Conservation (phyloP, 2,113 vertebrate species). For the Platichthys flesus region DNA sequence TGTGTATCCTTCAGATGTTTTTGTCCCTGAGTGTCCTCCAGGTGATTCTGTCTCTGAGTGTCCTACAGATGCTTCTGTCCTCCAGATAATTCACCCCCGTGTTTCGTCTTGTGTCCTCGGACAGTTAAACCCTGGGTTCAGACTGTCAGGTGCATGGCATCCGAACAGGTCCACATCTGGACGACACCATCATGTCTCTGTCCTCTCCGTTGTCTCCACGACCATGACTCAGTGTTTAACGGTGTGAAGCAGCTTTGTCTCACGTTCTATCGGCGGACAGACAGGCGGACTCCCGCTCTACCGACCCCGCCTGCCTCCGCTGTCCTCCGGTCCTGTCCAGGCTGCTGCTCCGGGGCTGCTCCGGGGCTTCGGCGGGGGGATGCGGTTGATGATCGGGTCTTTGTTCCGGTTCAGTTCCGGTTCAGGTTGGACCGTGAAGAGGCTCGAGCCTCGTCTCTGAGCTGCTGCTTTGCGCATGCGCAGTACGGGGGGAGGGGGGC, state of each 20-base stretch:
- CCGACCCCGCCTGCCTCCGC: constrained; percentile 1
- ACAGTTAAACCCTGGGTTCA: not conserved
- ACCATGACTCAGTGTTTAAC: constrained; percentile 26
- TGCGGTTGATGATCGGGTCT: not conserved
- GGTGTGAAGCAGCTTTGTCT: constrained; percentile 33
- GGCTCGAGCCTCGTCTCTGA: constrained; percentile 17
- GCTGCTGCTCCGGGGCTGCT: not conserved
- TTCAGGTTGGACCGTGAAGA: constrained; percentile 2
- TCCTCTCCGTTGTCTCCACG: not conserved
- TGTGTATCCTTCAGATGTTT: not conserved
- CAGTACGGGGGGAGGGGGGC: not conserved
- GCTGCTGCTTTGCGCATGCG: constrained; percentile 58
- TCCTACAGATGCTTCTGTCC: not conserved
- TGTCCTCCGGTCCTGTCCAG: not conserved
- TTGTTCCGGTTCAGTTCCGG: not conserved
- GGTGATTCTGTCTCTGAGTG: not conserved
- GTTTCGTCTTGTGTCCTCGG: not conserved
- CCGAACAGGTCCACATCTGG: not conserved
- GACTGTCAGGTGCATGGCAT: constrained; percentile 2
- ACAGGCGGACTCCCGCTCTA: constrained; percentile 3
- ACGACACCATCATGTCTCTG: not conserved
- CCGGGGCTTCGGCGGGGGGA: not conserved
- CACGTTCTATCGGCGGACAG: constrained; percentile 37
- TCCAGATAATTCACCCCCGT: not conserved
- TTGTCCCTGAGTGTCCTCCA: not conserved